phyloP scores from a whole-genome alignment of 1,140 invertebrate species.

The Nebria ingens region DNA sequence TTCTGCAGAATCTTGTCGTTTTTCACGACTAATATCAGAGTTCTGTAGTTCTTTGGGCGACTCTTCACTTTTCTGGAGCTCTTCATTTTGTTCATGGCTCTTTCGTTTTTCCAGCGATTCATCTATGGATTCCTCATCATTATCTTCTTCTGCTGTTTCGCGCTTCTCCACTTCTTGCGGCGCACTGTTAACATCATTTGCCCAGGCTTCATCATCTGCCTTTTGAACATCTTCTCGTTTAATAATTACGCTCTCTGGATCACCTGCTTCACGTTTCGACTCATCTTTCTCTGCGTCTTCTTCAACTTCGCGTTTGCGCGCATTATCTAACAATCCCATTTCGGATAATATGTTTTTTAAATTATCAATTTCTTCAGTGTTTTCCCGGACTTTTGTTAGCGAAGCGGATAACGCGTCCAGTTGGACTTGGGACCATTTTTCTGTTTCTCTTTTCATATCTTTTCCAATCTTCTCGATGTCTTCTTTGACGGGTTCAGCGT shows the following conservation, averaged over 20 bases:
- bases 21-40: too few species aligned
- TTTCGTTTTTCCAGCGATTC: too few species aligned
- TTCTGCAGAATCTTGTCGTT: too few species aligned
- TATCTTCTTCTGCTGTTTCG: not conserved
- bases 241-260: too few species aligned
- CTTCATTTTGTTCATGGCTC: too few species aligned
- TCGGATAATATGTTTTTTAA: not conserved
- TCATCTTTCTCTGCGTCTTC: not conserved
- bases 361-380: not conserved
- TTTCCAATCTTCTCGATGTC: not conserved
- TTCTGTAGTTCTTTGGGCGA: too few species aligned
- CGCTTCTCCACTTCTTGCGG: not conserved
- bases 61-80: too few species aligned
- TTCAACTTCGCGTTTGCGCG: not conserved
- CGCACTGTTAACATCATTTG: not conserved
- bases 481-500: not conserved
- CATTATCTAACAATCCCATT: not conserved
- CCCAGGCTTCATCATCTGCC: not conserved
- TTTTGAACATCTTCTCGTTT: not conserved
- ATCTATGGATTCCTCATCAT: too few species aligned
- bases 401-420: not conserved
- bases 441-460: not conserved
- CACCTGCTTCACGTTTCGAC: not conserved
- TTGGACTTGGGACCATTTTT: not conserved
- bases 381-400: not conserved